Base-by-base conservation (phyloP, 2,888 invertebrate species). In the Acrobasis repandana region DNA sequence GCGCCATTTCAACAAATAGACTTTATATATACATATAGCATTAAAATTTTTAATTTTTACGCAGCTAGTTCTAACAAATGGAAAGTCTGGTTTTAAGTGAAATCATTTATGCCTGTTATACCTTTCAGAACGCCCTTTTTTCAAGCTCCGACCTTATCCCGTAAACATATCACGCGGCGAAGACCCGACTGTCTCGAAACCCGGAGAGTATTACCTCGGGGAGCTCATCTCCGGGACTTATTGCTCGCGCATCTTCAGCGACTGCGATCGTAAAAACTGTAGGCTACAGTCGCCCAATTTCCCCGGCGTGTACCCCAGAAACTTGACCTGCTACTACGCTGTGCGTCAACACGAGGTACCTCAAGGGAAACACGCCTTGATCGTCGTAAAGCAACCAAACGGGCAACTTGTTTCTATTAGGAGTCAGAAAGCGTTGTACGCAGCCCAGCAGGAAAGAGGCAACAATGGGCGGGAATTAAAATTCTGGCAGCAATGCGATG, bases 251-350 rank as follows among this genome's bases (percentile, higher is more conserved):
- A 97, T 97, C 86, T 97, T 97, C 93, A 97, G 96, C 86, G 97
- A 97, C 90, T 98, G 98, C 90, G 97, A 97, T 93, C 95, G 95
- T 89, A 96, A 96, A 92, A 95, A 95, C 75, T 98, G 98, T 91
- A 95, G 97, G 78, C 93, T 98, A 77, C 98, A 98, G 88, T 97
- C 97, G 56, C 97, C 98, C 56, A 97, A 97, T 93, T 98, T 96
- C 89, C 98, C 98, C 34, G 98, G 97, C 72, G 95, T 98, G 71
- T 98, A 98, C 89, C 98, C 98, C 4, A 94, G 98, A 71, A 98
- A 98, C 88, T 94, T 98, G 76, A 97, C 98, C 65, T 98, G 98
- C 85, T 97, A 98, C 90, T 98, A 97, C 85, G 97, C 98, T 51
- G 96, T 98, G 62, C 92, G 96, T 68, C 96, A 96, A 90, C 96